These are phyloP conservation scores for Caenorhabditis macrosperma DNA, from an alignment of 2,888 invertebrate species.

Conservation along the genomic window DNA sequence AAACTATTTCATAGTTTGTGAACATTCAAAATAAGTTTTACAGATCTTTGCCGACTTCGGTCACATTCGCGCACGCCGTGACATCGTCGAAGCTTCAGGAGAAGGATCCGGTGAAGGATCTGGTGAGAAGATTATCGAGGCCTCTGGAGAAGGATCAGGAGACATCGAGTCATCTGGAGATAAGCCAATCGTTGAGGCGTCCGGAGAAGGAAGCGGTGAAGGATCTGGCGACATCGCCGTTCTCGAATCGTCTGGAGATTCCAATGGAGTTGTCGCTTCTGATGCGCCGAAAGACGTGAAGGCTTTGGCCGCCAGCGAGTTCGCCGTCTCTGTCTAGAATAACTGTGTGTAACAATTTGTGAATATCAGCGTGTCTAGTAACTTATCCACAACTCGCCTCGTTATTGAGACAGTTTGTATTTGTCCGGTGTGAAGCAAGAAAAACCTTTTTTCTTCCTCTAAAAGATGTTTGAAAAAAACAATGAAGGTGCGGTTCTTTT, in stretches of 20 bases:
- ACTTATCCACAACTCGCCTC: slow-evolving; percentile 36
- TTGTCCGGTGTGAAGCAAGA: not conserved
- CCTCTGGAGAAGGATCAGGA: slow-evolving; percentile 44
- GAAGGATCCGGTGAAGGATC: slow-evolving; percentile 2
- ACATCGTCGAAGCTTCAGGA: slow-evolving; percentile 18
- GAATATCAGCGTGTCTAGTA: slow-evolving; percentile 37
- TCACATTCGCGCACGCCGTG: slow-evolving; percentile 40
- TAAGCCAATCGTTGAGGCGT: slow-evolving; percentile 25
- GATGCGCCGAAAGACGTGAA: slow-evolving; percentile 49
- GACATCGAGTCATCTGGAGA: slow-evolving; percentile 39
- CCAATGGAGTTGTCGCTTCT: slow-evolving; percentile 18
- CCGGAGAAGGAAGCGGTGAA: slow-evolving; percentile 50
- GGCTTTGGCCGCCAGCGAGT: slow-evolving; percentile 42
- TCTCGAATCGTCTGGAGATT: slow-evolving; percentile 36
- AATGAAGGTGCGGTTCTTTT: no score
- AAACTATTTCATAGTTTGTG: no score
- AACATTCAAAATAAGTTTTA: no score
- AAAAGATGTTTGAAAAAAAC: not conserved
- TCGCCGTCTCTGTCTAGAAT: slow-evolving; percentile 48
- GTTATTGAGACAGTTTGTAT: slow-evolving; percentile 26
- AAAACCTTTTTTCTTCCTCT: not conserved
- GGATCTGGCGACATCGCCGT: slow-evolving; percentile 20
- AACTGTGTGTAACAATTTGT: no score
- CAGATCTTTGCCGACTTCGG: slow-evolving; percentile 54
- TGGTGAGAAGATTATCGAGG: slow-evolving; percentile 19